phyloP scores from a whole-genome alignment of 2,113 vertebrate genomes.

The Arenaria interpres region DNA sequence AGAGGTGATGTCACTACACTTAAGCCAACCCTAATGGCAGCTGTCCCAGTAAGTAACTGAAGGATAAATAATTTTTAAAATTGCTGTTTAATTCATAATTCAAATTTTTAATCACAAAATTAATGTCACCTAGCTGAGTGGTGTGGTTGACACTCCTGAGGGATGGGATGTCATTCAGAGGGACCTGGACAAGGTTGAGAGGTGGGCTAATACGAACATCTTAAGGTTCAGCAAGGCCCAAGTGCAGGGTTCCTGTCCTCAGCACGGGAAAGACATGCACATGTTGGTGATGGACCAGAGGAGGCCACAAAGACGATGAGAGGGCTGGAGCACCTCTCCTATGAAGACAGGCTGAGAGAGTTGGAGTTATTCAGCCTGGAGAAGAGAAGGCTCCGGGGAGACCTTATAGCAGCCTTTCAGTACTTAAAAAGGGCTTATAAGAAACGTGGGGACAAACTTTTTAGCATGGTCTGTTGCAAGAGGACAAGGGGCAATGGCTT shows the following conservation, averaged over 20 bases:
- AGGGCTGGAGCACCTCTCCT: neutral
- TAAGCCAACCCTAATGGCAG: constrained; percentile 93
- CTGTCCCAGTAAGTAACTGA: constrained; percentile 88
- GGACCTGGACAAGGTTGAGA: neutral
- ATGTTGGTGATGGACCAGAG: neutral
- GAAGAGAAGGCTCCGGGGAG: neutral
- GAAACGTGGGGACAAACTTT: neutral
- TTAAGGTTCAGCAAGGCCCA: neutral
- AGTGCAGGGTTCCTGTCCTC: neutral
- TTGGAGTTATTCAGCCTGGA: neutral
- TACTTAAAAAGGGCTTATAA: neutral
- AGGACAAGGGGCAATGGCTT: neutral
- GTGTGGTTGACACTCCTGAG: neutral
- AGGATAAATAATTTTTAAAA: neutral
- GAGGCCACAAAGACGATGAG: neutral
- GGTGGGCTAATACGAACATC: neutral
- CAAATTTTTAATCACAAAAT: neutral
- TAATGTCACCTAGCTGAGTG: neutral
- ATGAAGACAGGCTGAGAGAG: neutral
- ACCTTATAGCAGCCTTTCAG: neutral
- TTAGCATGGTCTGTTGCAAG: neutral
- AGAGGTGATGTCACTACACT: constrained; percentile 89
- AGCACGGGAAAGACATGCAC: neutral
- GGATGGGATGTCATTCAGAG: neutral
- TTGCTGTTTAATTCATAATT: neutral